These are phyloP conservation scores for Drosophila sucinea DNA, from an alignment of 1,140 invertebrate species.

Conservation along the genomic window DNA sequence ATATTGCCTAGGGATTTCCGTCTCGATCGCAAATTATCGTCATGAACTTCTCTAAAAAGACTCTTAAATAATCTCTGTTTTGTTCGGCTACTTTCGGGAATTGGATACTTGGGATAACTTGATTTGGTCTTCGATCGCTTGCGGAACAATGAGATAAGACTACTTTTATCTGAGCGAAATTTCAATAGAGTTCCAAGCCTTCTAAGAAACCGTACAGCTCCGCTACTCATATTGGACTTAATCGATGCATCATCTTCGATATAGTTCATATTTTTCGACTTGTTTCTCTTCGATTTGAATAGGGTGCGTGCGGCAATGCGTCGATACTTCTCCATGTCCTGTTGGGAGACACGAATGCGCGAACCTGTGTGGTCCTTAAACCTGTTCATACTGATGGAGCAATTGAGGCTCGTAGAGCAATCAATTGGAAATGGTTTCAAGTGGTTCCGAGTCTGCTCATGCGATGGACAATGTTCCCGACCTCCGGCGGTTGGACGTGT, in stretches of 20 bases:
- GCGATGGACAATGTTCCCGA: background rate
- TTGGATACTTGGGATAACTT: background rate
- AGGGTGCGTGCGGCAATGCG: constrained; percentile 16
- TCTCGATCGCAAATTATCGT: background rate
- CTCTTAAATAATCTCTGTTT: constrained; percentile 14
- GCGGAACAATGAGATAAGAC: background rate
- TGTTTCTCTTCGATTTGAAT: background rate
- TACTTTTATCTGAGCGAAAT: background rate
- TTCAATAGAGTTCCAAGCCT: constrained; percentile 13
- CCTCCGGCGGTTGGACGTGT: constrained; percentile 5
- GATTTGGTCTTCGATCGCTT: background rate
- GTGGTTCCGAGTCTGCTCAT: background rate
- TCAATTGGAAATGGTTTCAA: background rate
- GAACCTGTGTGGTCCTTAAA: constrained; percentile 1
- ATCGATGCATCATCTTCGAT: background rate
- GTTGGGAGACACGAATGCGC: background rate
- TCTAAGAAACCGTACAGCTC: constrained; percentile 2
- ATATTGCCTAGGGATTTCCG: background rate
- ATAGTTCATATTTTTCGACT: background rate
- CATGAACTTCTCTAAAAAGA: constrained; percentile 24
- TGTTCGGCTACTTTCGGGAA: background rate
- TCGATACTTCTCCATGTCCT: constrained; percentile 15
- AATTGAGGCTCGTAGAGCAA: constrained; percentile 6
- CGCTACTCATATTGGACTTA: background rate
- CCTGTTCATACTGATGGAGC: constrained; percentile 26